Percentiles rank a stretch among this genome's conserved stretches.
Evolutionary conservation across 2,888 invertebrate genomes (phyloP).

Genomic region (Parapristionchus giblindavisi): DNA sequence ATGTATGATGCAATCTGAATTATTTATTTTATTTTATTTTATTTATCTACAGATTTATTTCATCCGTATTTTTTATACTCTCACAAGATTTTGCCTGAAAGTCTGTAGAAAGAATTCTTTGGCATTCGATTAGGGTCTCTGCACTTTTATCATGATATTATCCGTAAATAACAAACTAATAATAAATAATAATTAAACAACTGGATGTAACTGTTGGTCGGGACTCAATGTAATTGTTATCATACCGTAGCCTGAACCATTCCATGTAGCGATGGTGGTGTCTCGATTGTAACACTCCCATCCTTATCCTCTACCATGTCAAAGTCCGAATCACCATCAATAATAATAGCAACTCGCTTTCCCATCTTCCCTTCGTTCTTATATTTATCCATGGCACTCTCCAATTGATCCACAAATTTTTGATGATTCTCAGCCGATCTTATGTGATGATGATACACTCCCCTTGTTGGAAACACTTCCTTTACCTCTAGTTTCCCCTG

Average conservation of each 20-base stretch:
- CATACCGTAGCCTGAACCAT: constrained; percentile 12
- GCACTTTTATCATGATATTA: no score
- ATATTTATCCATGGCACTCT: constrained; percentile 11
- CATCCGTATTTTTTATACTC: no score
- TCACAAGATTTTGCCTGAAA: no score
- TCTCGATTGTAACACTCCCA: background rate
- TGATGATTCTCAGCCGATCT: background rate
- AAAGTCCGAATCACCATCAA: background rate
- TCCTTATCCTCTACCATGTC: background rate
- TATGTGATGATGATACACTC: background rate
- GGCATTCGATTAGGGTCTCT: no score
- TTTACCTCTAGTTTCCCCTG: background rate
- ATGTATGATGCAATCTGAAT: constrained; percentile 19
- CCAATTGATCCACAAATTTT: background rate
- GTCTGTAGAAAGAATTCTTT: no score
- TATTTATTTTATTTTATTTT: no score
- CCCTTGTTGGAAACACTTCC: background rate
- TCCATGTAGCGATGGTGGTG: background rate
- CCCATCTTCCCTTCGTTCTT: constrained; percentile 7
- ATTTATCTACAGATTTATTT: no score
- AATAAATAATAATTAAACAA: no score
- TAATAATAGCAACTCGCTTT: background rate
- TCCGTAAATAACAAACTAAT: no score
- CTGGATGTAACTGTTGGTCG: no score
- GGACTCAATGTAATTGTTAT: background rate